Evolutionary conservation across 1,140 invertebrate species (phyloP).

Genomic region (Rhynchophorus ferrugineus): DNA sequence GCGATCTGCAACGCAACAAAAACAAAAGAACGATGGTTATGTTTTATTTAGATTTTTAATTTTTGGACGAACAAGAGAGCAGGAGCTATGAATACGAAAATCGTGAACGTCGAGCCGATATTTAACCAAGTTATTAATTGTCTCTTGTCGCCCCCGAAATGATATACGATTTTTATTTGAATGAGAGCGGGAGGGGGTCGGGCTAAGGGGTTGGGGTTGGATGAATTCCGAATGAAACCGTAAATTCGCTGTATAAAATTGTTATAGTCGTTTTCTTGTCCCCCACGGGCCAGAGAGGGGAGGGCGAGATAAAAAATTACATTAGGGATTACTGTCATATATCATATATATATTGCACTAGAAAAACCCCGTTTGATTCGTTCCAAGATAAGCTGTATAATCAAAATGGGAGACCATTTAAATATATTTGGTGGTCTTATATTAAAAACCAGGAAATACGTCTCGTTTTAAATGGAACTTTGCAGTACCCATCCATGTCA

Average conservation of each 20-base stretch:
- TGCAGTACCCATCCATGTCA: no score
- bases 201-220: no score
- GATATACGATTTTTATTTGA: conserved; percentile 36
- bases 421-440: no score
- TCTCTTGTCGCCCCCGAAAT: conserved; percentile 29
- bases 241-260: conserved; percentile 17
- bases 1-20: conserved; percentile 28
- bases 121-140: conserved; percentile 36
- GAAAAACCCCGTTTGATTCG: no score
- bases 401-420: no score
- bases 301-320: not conserved
- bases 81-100: conserved; percentile 23
- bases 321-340: not conserved
- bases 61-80: conserved; percentile 30
- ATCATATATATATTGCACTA: no score
- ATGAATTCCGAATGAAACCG: conserved; percentile 26
- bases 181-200: conserved; percentile 26
- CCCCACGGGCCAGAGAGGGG: not conserved
- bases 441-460: no score
- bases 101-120: conserved; percentile 24
- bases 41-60: conserved; percentile 36
- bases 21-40: conserved; percentile 29
- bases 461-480: no score
- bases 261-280: conserved; percentile 10
- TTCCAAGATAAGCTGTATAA: no score